A percentile compares a stretch with the other conserved stretches of the same genome.
Evolutionary conservation across 2,113 vertebrate species (phyloP).

Genomic region (Xyrauchen texanus): DNA sequence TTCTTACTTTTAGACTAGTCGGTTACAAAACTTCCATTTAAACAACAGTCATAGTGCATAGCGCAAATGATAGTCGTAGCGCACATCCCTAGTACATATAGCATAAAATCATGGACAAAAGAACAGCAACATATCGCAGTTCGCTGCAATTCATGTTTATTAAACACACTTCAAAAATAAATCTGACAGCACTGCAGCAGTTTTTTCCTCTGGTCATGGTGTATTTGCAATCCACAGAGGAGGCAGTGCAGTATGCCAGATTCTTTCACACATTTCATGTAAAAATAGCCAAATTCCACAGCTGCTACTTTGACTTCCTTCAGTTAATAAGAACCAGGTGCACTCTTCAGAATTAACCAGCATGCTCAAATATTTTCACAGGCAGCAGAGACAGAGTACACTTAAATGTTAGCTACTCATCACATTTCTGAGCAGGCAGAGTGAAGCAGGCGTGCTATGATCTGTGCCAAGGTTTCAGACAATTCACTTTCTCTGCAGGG

Average conservation of each 20-base stretch:
- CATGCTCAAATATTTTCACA: conserved; percentile 60
- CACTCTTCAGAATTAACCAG: conserved; percentile 57
- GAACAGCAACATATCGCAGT: conserved; percentile 21
- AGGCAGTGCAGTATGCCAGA: not conserved
- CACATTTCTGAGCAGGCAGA: conserved; percentile 41
- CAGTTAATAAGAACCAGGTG: conserved; percentile 56
- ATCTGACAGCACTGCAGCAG: not conserved
- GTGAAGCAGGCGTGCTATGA: conserved; percentile 40
- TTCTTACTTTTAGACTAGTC: too few relatives aligned
- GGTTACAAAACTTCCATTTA: too few relatives aligned
- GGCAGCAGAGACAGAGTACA: conserved; percentile 47
- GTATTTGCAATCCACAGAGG: not conserved
- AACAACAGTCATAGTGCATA: too few relatives aligned
- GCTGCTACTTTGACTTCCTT: conserved; percentile 48
- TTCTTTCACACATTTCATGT: conserved; percentile 38
- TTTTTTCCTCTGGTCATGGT: not conserved
- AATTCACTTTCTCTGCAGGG: conserved; percentile 47
- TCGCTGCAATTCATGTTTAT: conserved; percentile 42
- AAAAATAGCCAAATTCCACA: conserved; percentile 56
- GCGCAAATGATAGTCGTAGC: too few relatives aligned
- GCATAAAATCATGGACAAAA: not conserved
- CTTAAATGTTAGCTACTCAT: conserved; percentile 58
- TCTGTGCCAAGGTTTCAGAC: conserved; percentile 50
- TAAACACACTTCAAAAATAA: conserved; percentile 30
- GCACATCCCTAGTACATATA: too few relatives aligned